These are phyloP conservation scores for Chitala chitala DNA, from an alignment of 2,113 vertebrate genomes.

Conservation along the genomic window DNA sequence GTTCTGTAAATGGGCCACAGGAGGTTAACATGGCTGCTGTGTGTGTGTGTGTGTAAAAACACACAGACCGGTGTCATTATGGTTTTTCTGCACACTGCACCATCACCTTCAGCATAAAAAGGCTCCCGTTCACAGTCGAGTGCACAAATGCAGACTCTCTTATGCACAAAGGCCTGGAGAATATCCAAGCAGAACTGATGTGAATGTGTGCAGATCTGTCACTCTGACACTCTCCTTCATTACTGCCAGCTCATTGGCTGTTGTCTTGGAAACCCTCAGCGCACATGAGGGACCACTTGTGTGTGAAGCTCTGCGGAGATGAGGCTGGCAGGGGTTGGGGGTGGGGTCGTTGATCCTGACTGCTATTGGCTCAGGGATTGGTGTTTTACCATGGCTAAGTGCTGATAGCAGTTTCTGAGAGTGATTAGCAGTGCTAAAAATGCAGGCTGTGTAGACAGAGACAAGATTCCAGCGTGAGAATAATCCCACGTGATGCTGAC, in stretches of 20 bases:
- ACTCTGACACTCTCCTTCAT: conserved; percentile 46
- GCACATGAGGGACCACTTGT: conserved; percentile 44
- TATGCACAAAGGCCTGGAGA: background rate
- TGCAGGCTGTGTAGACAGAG: background rate
- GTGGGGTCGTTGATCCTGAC: background rate
- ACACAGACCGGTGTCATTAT: background rate
- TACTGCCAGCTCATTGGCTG: conserved; percentile 46
- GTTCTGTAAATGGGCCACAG: too few relatives aligned
- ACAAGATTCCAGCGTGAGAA: background rate
- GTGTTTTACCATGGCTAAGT: background rate
- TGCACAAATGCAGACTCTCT: background rate
- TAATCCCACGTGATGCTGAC: background rate
- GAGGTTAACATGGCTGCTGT: background rate
- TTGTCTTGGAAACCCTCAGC: conserved; percentile 55
- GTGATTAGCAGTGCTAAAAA: background rate
- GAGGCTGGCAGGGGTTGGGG: background rate
- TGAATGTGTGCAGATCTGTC: conserved; percentile 46
- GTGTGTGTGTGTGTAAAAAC: background rate
- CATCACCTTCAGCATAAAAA: background rate
- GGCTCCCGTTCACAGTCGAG: background rate
- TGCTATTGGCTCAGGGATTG: background rate
- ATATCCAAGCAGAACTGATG: background rate
- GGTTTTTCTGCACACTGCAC: background rate
- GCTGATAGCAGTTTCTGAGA: background rate
- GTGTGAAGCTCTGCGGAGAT: background rate